Evolutionary conservation across 92 coral and sea anemone species (phyloP), one percentile per base, ranked within the genome.

Genomic region (Epizoanthus stellaris): DNA sequence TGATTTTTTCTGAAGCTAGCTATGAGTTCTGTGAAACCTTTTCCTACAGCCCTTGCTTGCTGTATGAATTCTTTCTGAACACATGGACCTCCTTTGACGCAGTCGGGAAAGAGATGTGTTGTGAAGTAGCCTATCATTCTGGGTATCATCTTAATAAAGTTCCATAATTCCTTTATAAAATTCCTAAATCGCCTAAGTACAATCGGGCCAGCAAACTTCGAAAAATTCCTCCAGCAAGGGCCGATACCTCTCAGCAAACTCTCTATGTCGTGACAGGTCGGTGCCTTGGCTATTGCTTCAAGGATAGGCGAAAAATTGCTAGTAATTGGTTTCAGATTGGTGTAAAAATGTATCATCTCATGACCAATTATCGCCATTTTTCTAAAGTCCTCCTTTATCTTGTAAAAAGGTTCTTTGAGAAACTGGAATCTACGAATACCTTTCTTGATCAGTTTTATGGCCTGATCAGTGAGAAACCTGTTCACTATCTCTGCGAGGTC

Each of bases 291-390:
- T 3, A 93, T 87, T 10, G 94, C 90, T 74, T 91, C 84, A 13
- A 96, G 70, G 42, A 96, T 86, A 13, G 98, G 97, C 0, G 96
- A 89, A 54, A 96, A 87, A 80, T 91, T 94, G 67, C 86, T 87
- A 15, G 93, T 89, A 67, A 96, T 94, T 36, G 99, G 99, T 81
- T 94, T 94, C 45, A 96, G 87, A 49, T 92, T 84, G n/a, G 70
- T 86, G 13, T 94, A 67, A n/a, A 94, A 93, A 34, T 86, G 80
- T 82, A 86, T 92, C 63, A 96, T 92, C 54, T 92, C 91, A 56
- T 87, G 89, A 16, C 92, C 90, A 62, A 91, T 92, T 47, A 77
- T 81, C 39, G 93, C 85, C 16, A 89, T 87, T 15, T 89, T 85
- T 67, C 82, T 73, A 20, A 96, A 76, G 30, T 96, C 97, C 19